A percentile compares a stretch with the other conserved stretches of the same genome.
Conservation (phyloP, 2,888 invertebrate species). For the Drosophila infuscata region DNA sequence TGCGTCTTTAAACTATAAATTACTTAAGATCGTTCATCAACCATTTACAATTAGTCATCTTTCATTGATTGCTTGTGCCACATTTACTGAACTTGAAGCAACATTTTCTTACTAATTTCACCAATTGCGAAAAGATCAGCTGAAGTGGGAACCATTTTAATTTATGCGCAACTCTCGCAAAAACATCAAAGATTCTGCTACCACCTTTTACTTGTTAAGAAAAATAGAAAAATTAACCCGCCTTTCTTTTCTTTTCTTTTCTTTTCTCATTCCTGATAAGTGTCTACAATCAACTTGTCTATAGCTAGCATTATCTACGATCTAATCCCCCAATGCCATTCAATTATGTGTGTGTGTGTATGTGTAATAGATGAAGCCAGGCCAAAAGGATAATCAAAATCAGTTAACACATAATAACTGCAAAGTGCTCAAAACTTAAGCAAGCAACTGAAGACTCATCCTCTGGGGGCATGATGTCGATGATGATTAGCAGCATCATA, state of each 20-base stretch:
- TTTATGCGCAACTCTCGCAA: neutral
- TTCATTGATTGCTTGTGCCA: neutral
- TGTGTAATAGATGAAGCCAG: constrained; percentile 7
- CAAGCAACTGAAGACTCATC: constrained; percentile 49
- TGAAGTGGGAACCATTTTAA: neutral
- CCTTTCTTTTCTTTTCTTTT: constrained; percentile 38
- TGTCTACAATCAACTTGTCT: constrained; percentile 40
- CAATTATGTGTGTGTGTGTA: constrained; percentile 17
- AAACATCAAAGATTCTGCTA: neutral
- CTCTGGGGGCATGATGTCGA: constrained; percentile 54
- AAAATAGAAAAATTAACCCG: neutral
- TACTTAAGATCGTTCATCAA: neutral
- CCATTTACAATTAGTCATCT: neutral
- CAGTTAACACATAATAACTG: constrained; percentile 76
- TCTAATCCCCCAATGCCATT: constrained; percentile 21
- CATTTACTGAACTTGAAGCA: neutral
- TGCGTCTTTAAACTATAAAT: neutral
- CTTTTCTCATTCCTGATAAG: constrained; percentile 21
- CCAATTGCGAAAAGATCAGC: neutral
- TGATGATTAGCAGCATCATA: constrained; percentile 65
- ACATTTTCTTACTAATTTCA: neutral
- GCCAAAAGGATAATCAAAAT: constrained; percentile 71
- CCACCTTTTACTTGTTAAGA: constrained; percentile 38
- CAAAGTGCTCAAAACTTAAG: constrained; percentile 44
- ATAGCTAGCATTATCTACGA: constrained; percentile 17